Evolutionary conservation across 2,888 invertebrate genomes (phyloP).

Genomic region (Microlaimidae sp.): DNA sequence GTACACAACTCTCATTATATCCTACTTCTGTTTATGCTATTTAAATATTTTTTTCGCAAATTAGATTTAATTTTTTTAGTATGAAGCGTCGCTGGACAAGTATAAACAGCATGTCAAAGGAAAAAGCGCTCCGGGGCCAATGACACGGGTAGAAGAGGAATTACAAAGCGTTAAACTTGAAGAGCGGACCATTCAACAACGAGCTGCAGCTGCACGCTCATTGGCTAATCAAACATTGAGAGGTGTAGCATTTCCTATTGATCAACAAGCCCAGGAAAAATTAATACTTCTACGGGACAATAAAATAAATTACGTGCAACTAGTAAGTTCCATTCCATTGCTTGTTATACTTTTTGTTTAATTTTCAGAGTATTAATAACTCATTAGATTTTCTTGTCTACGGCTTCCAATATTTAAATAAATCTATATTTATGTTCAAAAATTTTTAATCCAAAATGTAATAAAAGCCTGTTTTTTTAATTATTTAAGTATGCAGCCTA

Average conservation of each 20-base stretch:
- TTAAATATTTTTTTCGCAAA: not conserved
- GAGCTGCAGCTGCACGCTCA: not conserved
- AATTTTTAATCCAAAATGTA: no score
- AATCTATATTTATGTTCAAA: no score
- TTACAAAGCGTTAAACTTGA: constrained; percentile 32
- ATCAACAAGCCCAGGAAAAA: constrained; percentile 57
- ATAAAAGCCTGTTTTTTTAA: no score
- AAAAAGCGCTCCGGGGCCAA: constrained; percentile 65
- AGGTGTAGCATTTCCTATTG: constrained; percentile 72
- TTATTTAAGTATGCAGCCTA: no score
- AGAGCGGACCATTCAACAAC: not conserved
- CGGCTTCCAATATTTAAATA: no score
- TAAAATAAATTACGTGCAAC: constrained; percentile 69
- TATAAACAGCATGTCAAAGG: constrained; percentile 60
- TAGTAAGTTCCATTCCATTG: no score
- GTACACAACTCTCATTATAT: no score
- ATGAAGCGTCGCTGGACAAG: constrained; percentile 62
- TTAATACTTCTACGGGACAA: constrained; percentile 55
- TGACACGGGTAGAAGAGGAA: constrained; percentile 49
- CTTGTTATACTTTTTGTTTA: no score
- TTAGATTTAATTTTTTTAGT: constrained; percentile 44
- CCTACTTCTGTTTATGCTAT: no score
- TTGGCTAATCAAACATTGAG: constrained; percentile 55
- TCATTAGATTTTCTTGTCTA: no score
- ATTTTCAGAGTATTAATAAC: no score